Percentiles rank a stretch among this genome's conserved stretches.
These are phyloP conservation scores for Burhinus oedicnemus DNA, from an alignment of 2,113 vertebrate species.

Conservation along the genomic window DNA sequence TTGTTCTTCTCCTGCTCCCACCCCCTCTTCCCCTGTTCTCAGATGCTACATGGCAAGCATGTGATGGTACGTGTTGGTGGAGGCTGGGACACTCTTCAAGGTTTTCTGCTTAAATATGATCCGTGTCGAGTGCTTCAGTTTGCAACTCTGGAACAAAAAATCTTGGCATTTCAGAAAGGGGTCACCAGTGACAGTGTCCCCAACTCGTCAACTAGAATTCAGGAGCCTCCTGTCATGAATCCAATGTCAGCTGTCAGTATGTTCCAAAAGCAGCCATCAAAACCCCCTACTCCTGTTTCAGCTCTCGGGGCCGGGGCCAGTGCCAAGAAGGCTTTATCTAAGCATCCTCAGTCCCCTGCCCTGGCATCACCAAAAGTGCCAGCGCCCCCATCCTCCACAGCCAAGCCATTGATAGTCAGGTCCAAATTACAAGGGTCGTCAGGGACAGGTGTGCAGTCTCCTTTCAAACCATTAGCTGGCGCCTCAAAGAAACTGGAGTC, in stretches of 20 bases:
- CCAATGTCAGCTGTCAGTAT: constrained; percentile 85
- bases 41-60: constrained; percentile 99
- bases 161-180: constrained; percentile 93
- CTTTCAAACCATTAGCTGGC: constrained; percentile 45
- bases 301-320: background rate
- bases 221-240: constrained; percentile 86
- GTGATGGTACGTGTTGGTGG: constrained; percentile 99
- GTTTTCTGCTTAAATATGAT: constrained; percentile 94
- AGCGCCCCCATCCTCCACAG: background rate
- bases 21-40: background rate
- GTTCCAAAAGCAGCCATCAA: constrained; percentile 76
- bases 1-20: background rate
- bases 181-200: constrained; percentile 69
- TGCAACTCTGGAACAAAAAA: constrained; percentile 96
- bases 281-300: constrained; percentile 19
- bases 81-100: constrained; percentile 97
- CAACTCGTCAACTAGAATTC: constrained; percentile 36
- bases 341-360: constrained; percentile 64
- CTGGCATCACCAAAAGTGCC: constrained; percentile 66
- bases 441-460: background rate
- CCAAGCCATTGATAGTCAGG: background rate
- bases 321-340: constrained; percentile 62
- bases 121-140: constrained; percentile 93
- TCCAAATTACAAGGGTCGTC: constrained; percentile 64
- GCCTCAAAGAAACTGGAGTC: constrained; percentile 44